Evolutionary conservation across 2,797 vertebrate species (phyloP).

Genomic region (Labeo calbasu): DNA sequence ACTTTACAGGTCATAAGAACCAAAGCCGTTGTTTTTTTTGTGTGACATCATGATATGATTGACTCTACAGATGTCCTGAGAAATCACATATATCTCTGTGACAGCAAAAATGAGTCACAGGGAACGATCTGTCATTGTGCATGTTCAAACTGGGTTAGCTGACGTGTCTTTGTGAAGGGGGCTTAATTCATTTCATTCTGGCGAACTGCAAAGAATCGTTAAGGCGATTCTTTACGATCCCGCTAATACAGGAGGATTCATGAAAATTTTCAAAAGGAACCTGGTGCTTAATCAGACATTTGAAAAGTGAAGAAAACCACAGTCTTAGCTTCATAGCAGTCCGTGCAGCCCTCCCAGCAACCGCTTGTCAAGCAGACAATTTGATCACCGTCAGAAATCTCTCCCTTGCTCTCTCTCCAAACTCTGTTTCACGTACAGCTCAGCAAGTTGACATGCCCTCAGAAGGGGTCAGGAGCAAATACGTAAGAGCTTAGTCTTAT

Average conservation of each 20-base stretch:
- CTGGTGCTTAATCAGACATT: not conserved
- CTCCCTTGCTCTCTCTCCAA: constrained; percentile 9
- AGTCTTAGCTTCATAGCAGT: constrained; percentile 10
- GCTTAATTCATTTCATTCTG: not conserved
- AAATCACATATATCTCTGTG: not conserved
- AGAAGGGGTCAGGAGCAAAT: constrained; percentile 31
- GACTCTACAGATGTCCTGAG: not conserved
- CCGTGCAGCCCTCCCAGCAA: not conserved
- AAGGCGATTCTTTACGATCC: not conserved
- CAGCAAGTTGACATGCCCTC: constrained; percentile 34
- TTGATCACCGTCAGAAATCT: constrained; percentile 33
- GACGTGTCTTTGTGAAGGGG: not conserved
- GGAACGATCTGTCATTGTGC: not conserved
- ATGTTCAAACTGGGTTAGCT: not conserved
- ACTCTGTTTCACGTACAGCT: constrained; percentile 29
- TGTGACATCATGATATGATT: not conserved
- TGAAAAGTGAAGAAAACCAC: not conserved
- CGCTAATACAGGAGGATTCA: not conserved
- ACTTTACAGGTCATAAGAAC: not conserved
- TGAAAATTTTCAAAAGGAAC: not conserved
- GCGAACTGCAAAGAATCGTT: not conserved
- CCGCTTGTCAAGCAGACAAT: constrained; percentile 30
- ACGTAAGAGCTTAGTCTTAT: constrained; percentile 34
- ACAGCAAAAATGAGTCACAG: not conserved
- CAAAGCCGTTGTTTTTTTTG: not conserved